Percentiles rank a stretch among this genome's conserved stretches.
These are phyloP conservation scores for Cervus canadensis DNA, from an alignment of 2,113 vertebrate genomes.

Conservation along the genomic window DNA sequence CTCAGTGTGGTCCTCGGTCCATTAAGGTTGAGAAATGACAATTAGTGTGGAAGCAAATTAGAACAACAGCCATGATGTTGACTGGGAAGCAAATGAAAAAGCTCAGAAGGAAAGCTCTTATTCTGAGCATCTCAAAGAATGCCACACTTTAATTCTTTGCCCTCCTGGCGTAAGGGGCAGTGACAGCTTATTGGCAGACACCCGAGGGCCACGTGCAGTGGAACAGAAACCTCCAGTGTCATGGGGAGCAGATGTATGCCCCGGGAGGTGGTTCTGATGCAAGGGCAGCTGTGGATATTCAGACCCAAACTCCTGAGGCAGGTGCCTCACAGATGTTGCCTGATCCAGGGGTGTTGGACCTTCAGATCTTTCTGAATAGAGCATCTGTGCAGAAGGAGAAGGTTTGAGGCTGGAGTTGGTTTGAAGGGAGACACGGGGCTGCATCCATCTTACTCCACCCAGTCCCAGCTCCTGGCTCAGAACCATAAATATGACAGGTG, in stretches of 20 bases:
- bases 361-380: background rate
- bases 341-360: background rate
- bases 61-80: background rate
- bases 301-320: background rate
- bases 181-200: background rate
- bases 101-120: background rate
- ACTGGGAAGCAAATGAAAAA: background rate
- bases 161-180: background rate
- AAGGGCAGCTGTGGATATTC: too few species aligned
- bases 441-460: background rate
- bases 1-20: background rate
- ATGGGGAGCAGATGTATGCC: fast-evolving
- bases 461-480: background rate
- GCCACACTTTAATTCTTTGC: background rate
- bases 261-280: too few species aligned
- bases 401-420: fast-evolving
- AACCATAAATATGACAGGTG: too few species aligned
- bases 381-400: background rate
- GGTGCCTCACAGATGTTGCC: background rate
- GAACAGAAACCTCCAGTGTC: background rate
- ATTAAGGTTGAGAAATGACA: background rate
- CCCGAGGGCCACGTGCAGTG: fast-evolving
- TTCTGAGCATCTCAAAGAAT: background rate
- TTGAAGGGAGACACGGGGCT: background rate
- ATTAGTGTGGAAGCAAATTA: background rate